phyloP scores from a whole-genome alignment of 2,797 vertebrate genomes.

The Chelon auratus region DNA sequence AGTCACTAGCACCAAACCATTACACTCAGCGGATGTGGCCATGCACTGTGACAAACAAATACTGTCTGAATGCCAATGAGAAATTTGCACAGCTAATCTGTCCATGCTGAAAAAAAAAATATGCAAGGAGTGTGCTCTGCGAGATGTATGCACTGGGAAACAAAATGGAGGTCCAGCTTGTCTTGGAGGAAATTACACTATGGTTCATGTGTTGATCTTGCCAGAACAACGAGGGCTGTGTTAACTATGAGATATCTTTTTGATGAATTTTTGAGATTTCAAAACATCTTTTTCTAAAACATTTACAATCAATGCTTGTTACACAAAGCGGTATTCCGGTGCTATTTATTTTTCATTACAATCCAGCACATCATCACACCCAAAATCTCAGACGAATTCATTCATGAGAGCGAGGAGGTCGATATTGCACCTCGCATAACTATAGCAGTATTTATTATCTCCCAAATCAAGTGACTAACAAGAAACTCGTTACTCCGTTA shows the following conservation, averaged over 20 bases:
- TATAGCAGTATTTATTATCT: constrained; percentile 29
- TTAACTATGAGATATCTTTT: neutral
- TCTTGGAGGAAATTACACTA: neutral
- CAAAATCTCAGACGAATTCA: constrained; percentile 15
- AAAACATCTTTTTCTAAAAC: constrained; percentile 5
- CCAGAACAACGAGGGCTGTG: neutral
- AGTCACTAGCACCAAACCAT: constrained; percentile 18
- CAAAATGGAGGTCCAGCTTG: too few species aligned
- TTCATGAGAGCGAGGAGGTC: constrained; percentile 11
- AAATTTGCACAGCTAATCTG: neutral
- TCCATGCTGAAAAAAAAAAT: neutral
- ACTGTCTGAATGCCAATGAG: neutral
- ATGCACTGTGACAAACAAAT: neutral
- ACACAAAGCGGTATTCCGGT: neutral
- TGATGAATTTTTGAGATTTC: constrained; percentile 10
- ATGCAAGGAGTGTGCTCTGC: neutral
- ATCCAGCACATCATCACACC: constrained; percentile 14
- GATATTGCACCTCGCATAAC: constrained; percentile 26
- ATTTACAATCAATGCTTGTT: constrained; percentile 21
- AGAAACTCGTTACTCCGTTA: constrained; percentile 49
- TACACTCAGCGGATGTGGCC: constrained; percentile 2
- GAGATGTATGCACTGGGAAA: neutral
- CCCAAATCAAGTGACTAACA: constrained; percentile 49
- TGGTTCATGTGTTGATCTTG: neutral
- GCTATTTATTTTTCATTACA: constrained; percentile 26